These are phyloP conservation scores for Venturia canescens DNA, from an alignment of 1,140 invertebrate species.

Conservation along the genomic window DNA sequence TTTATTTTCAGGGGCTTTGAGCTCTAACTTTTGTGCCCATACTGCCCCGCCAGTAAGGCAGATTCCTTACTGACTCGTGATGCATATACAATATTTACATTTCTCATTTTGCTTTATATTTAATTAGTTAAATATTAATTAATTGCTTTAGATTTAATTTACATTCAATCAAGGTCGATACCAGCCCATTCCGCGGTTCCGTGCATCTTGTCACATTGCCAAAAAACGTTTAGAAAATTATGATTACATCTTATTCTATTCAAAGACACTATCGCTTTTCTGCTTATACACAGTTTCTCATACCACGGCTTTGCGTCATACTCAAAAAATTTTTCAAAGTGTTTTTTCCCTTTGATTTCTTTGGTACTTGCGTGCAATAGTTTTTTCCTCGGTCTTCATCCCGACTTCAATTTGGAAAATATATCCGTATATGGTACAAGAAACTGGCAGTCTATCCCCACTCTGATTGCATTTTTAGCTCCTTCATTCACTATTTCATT, in stretches of 20 bases:
- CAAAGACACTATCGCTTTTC: not conserved
- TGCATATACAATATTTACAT: too few species aligned
- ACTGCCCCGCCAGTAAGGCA: too few species aligned
- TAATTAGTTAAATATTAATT: too few species aligned
- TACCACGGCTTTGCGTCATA: not conserved
- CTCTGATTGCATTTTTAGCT: conserved; percentile 14
- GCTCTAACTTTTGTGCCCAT: too few species aligned
- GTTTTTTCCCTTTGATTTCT: not conserved
- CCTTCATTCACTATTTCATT: conserved; percentile 1
- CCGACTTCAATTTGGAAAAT: not conserved
- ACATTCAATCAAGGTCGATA: not conserved
- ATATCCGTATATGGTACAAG: not conserved
- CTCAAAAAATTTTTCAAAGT: not conserved
- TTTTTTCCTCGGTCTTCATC: not conserved
- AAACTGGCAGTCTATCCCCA: not conserved
- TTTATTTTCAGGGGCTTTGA: too few species aligned
- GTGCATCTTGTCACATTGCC: not conserved
- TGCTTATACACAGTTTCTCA: not conserved
- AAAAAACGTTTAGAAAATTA: not conserved
- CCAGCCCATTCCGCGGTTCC: not conserved
- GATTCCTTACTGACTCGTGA: too few species aligned
- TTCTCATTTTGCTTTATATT: too few species aligned
- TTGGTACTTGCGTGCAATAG: not conserved
- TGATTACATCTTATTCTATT: conserved; percentile 10
- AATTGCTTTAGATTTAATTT: not conserved